A percentile compares a stretch with the other conserved stretches of the same genome.
These are phyloP conservation scores for Helicoverpa armigera DNA, from an alignment of 1,140 invertebrate species.

Conservation along the genomic window DNA sequence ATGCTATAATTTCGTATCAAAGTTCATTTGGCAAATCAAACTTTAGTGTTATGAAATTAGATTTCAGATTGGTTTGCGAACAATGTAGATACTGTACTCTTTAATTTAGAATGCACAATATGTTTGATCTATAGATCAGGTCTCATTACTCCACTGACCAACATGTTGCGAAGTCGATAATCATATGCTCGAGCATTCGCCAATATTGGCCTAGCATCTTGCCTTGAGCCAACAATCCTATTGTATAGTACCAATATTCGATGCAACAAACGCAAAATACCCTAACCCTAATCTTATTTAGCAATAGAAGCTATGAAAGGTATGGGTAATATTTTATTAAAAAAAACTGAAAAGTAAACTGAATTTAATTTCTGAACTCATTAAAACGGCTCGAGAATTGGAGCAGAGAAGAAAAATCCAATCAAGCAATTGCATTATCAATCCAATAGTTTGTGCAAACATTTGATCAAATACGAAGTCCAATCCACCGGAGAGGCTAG, in stretches of 20 bases:
- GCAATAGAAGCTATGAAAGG: too few species aligned
- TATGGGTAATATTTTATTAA: not conserved
- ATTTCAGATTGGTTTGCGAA: not conserved
- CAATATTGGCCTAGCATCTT: conserved; percentile 46
- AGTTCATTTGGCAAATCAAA: not conserved
- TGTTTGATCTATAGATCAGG: conserved; percentile 59
- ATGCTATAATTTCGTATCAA: not conserved
- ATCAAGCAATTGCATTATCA: conserved; percentile 8
- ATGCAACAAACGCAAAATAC: not conserved
- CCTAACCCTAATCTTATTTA: not conserved
- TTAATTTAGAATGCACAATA: conserved; percentile 28
- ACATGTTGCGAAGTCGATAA: conserved; percentile 69
- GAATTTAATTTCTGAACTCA: not conserved
- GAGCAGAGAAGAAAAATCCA: not conserved
- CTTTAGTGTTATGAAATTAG: not conserved
- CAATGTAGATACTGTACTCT: conserved; percentile 18
- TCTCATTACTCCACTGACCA: conserved; percentile 66
- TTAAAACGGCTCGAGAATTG: too few species aligned
- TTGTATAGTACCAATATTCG: not conserved
- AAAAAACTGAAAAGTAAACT: not conserved
- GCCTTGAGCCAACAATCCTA: conserved; percentile 25
- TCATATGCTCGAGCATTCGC: conserved; percentile 52
- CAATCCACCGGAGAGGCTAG: not conserved
- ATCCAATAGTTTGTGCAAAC: conserved; percentile 16
- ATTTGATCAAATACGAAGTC: conserved; percentile 11